These are phyloP conservation scores for Procavia capensis DNA, from an alignment of 2,113 vertebrate genomes.

Conservation along the genomic window DNA sequence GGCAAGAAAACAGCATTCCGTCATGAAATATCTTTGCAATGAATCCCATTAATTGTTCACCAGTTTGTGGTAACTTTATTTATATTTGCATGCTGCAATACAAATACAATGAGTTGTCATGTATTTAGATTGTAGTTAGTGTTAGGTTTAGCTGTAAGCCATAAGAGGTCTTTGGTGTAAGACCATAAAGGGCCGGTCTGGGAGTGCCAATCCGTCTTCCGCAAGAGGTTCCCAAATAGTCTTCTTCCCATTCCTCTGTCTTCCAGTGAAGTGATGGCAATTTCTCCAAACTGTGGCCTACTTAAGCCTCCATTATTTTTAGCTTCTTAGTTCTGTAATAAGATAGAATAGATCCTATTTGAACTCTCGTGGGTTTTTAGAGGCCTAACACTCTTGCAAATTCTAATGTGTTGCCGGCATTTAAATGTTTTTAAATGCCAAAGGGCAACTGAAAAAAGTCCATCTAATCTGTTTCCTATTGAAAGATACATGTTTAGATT, in stretches of 20 bases:
- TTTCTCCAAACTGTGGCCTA: conserved; percentile 61
- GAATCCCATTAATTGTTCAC: conserved; percentile 83
- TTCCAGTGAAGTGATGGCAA: conserved; percentile 58
- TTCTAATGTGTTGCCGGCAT: conserved; percentile 52
- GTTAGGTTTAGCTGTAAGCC: conserved; percentile 18
- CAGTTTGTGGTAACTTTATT: conserved; percentile 82
- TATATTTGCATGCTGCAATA: conserved; percentile 75
- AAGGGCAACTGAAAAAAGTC: conserved; percentile 59
- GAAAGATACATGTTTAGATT: conserved; percentile 25
- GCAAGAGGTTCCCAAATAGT: neutral
- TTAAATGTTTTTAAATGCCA: conserved; percentile 62
- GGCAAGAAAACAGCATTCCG: conserved; percentile 81
- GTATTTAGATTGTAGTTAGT: conserved; percentile 62
- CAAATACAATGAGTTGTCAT: conserved; percentile 22
- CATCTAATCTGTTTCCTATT: conserved; percentile 31
- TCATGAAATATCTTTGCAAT: conserved; percentile 78
- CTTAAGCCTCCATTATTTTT: conserved; percentile 63
- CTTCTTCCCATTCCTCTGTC: conserved; percentile 60
- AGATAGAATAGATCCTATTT: conserved; percentile 46
- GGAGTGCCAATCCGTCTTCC: neutral
- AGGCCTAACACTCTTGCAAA: conserved; percentile 53
- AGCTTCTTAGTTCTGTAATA: conserved; percentile 65
- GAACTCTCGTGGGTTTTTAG: conserved; percentile 50
- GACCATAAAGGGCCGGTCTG: neutral
- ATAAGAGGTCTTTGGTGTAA: neutral